A percentile compares a stretch with the other conserved stretches of the same genome.
phyloP scores from a whole-genome alignment of 2,113 vertebrate species.

The Hiodon alosoides region DNA sequence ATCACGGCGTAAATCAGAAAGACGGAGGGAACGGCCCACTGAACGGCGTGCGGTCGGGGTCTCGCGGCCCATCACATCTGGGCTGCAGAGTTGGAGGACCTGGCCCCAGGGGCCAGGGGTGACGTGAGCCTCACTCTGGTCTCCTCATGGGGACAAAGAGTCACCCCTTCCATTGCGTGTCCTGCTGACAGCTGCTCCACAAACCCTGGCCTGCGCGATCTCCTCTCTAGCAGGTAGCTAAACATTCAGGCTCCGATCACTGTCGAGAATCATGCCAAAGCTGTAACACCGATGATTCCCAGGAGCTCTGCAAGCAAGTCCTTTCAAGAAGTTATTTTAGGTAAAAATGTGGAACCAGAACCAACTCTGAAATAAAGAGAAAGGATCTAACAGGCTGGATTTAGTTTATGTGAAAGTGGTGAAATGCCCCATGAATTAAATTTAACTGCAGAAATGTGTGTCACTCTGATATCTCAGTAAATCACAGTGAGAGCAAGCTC shows the following conservation, averaged over 20 bases:
- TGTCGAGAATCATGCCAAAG: not conserved
- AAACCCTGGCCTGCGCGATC: slow-evolving; percentile 12
- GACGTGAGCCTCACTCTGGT: slow-evolving; percentile 6
- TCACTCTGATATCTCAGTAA: not conserved
- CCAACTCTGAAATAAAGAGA: not conserved
- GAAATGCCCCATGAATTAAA: not conserved
- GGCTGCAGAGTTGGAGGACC: slow-evolving; percentile 13
- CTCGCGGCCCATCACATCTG: slow-evolving; percentile 17
- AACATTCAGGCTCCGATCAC: not conserved
- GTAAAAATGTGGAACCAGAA: not conserved
- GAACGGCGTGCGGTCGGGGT: not conserved
- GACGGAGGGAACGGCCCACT: slow-evolving; percentile 3
- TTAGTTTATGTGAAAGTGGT: not conserved
- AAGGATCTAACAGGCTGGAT: not conserved
- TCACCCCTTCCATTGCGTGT: not conserved
- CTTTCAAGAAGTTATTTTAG: not conserved
- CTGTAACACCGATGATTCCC: not conserved
- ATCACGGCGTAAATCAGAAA: not conserved
- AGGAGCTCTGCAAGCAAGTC: not conserved
- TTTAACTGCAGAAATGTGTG: not conserved
- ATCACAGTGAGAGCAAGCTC: not conserved
- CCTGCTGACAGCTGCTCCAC: not conserved
- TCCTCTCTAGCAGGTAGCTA: slow-evolving; percentile 2
- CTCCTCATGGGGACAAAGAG: slow-evolving; percentile 14
- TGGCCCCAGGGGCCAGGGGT: not conserved